Conservation (phyloP, 2,113 vertebrate species). For the Istiophorus platypterus region DNA sequence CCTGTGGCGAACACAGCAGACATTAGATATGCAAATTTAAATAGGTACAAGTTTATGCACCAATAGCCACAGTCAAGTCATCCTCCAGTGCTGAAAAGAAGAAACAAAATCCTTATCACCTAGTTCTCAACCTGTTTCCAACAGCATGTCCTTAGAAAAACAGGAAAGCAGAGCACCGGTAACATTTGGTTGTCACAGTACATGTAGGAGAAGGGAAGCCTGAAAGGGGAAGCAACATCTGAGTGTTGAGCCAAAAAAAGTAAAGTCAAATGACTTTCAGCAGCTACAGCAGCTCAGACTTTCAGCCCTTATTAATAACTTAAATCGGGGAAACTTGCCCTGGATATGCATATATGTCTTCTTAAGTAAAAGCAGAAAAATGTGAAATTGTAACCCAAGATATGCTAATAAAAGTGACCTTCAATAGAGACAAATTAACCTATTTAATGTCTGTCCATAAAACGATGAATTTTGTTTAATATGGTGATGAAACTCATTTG, state of each 20-base stretch:
- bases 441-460: slow-evolving; percentile 3
- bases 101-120: not conserved
- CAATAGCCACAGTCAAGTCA: not conserved
- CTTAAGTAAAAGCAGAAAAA: slow-evolving; percentile 34
- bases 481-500: slow-evolving; percentile 3
- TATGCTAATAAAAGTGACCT: slow-evolving; percentile 25
- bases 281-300: not conserved
- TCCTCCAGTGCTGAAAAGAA: not conserved
- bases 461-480: slow-evolving; percentile 29
- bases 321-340: slow-evolving; percentile 6
- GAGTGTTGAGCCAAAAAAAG: not conserved
- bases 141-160: not conserved
- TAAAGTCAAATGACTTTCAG: not conserved
- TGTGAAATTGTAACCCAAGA: slow-evolving; percentile 19
- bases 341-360: not conserved
- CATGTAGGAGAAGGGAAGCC: not conserved
- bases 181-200: not conserved
- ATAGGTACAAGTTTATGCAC: slow-evolving; percentile 25
- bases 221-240: not conserved
- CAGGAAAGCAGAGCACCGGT: not conserved
- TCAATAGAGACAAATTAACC: slow-evolving; percentile 27
- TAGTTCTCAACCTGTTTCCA: not conserved
- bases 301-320: slow-evolving; percentile 2
- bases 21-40: slow-evolving; percentile 52
- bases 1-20: slow-evolving; percentile 4